Conservation (phyloP, 2,888 invertebrate species). For the Cerastis leucographa region DNA sequence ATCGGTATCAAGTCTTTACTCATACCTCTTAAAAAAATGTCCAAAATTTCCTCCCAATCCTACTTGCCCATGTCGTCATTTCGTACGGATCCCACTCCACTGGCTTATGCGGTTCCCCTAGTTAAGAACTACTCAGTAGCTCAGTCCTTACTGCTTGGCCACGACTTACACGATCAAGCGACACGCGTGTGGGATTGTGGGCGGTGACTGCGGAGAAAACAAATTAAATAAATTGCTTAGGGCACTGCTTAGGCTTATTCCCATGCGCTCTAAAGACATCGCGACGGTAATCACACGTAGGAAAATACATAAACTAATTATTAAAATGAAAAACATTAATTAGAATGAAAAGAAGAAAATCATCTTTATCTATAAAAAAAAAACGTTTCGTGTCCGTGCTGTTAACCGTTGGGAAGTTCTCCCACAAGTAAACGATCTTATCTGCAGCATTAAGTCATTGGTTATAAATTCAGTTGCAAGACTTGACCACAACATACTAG, state of each 20-base stretch:
- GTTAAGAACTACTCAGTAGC: conserved; percentile 38
- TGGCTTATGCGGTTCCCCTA: conserved; percentile 50
- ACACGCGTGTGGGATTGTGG: background rate
- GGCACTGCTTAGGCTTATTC: too few species aligned
- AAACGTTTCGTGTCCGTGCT: background rate
- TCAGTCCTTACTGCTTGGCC: conserved; percentile 23
- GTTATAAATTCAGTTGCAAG: background rate
- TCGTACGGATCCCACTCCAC: conserved; percentile 9
- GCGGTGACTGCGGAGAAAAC: background rate
- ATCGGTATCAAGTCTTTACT: background rate
- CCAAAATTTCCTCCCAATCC: background rate
- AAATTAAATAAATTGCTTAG: background rate
- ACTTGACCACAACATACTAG: background rate
- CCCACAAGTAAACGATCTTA: background rate
- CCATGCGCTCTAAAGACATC: too few species aligned
- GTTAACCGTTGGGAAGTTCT: background rate
- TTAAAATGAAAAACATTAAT: too few species aligned
- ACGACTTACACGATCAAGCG: background rate
- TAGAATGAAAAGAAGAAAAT: background rate
- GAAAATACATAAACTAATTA: too few species aligned
- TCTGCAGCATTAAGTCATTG: background rate
- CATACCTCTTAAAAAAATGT: background rate
- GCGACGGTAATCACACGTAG: background rate
- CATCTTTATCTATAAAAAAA: background rate
- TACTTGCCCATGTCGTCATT: background rate